These are phyloP conservation scores for Myotis daubentonii DNA, from an alignment of 2,797 vertebrate genomes.

Conservation along the genomic window DNA sequence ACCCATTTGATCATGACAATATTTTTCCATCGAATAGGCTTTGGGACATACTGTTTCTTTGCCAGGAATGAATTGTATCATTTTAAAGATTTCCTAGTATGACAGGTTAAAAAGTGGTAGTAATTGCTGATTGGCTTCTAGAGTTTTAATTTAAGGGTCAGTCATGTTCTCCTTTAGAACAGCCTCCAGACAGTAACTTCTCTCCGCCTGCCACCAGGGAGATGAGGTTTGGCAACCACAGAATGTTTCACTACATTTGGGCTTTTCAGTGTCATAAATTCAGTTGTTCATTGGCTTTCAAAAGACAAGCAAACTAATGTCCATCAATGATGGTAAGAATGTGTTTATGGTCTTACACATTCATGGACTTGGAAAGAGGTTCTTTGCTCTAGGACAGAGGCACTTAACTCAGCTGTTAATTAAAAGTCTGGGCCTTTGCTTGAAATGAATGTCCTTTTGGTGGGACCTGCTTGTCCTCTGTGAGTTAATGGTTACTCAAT, in stretches of 20 bases:
- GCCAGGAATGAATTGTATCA: background rate
- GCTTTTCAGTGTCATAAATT: conserved; percentile 8
- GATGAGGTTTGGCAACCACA: background rate
- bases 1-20: background rate
- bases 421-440: background rate
- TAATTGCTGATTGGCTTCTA: background rate
- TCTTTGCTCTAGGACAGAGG: background rate
- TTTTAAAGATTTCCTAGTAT: conserved; percentile 12
- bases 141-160: conserved; percentile 1
- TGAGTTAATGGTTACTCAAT: background rate
- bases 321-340: background rate
- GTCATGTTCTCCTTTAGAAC: background rate
- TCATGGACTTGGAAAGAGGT: background rate
- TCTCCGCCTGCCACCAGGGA: background rate
- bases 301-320: background rate
- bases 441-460: background rate
- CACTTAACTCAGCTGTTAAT: background rate
- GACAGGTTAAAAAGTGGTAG: background rate
- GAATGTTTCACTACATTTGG: background rate
- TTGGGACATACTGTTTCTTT: conserved; percentile 15
- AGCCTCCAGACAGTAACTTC: background rate
- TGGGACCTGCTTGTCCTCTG: background rate
- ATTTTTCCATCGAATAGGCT: background rate
- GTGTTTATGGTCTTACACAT: background rate
- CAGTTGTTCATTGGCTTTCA: background rate